Evolutionary conservation across 2,888 invertebrate genomes (phyloP), one percentile per base, ranked within the genome.

Genomic region (Protophormia terraenovae): DNA sequence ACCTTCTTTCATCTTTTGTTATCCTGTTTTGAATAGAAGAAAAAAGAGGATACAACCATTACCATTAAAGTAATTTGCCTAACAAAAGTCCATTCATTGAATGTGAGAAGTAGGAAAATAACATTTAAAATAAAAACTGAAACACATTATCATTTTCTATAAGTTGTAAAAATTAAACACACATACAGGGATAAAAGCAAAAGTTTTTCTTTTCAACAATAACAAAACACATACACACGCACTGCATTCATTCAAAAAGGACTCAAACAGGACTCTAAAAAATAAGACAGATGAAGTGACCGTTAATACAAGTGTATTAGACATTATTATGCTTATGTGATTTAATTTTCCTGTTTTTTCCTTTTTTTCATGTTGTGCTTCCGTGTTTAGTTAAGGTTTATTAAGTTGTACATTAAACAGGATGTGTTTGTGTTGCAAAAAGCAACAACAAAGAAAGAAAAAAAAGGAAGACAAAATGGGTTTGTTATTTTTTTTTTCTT

Each of bases 401-500:
- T 85, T 81, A 81, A 84, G 81, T 67, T 84, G 58, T 77, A 64
- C 64, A 72, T 76, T 76, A 58, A 60, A 60, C 27, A 58, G 47
- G 35, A 58, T 55, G 41, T 73, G 62, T 76, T 50, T 75, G 41
- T 38, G 22, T 53, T n/a, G 19, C 29, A 38, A 71, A 47, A 72
- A 80, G 50, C 29, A 14, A 55, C 8, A n/a, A 35, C 10, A 71
- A 32, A 8, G 27, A 5, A n/a, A 14, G n/a, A 62, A 62, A 62
- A 53, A 38, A n/a, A n/a, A n/a, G n/a, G n/a, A n/a, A 35, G 19
- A 72, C 32, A 50, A 50, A 64, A 67, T 67, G 38, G 16, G 24
- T 62, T 72, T 62, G 32, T 53, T 53, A 76, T 22, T 38, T 60
- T 29, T 71, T 19, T 53, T 16, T 29, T 55, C n/a, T n/a, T n/a